These are phyloP conservation scores for Microplitis manilae DNA, from an alignment of 2,888 invertebrate species.

Conservation along the genomic window DNA sequence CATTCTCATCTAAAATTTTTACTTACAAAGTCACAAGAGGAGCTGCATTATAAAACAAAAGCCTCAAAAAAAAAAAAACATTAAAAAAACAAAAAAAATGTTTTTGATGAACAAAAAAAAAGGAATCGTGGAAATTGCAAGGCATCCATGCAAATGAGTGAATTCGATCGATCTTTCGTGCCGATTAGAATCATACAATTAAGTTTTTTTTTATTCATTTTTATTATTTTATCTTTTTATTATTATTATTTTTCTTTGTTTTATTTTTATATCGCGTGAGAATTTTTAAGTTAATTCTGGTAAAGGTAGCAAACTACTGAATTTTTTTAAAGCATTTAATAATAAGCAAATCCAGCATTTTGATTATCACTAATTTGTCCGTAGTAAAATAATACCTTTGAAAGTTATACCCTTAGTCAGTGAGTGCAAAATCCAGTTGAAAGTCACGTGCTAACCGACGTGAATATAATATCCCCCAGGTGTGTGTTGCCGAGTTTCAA, in stretches of 20 bases:
- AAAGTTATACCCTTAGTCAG: not conserved
- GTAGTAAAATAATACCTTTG: conserved; percentile 1
- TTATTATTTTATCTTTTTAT: conserved; percentile 13
- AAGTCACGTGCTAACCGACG: conserved; percentile 15
- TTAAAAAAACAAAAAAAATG: conserved; percentile 29
- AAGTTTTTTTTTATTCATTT: conserved; percentile 18
- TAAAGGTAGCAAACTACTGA: conserved; percentile 8
- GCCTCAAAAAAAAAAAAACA: not conserved
- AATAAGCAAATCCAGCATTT: conserved; percentile 9
- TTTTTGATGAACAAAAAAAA: conserved; percentile 41
- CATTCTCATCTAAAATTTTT: conserved; percentile 1
- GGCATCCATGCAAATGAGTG: conserved; percentile 63
- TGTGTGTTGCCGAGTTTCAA: not conserved
- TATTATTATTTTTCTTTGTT: not conserved
- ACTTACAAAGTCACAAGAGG: conserved; percentile 24
- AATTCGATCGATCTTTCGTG: conserved; percentile 12
- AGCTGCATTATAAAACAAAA: conserved; percentile 15
- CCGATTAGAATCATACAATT: conserved; percentile 28
- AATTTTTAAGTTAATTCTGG: conserved; percentile 14
- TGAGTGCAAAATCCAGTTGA: conserved; percentile 11
- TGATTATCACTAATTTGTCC: conserved; percentile 17
- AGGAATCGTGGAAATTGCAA: conserved; percentile 64
- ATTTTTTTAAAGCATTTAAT: conserved; percentile 16
- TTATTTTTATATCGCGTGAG: conserved; percentile 3
- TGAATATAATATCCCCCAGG: conserved; percentile 18